Base-by-base conservation (phyloP, 1,140 invertebrate species). In the Parapsyche elsis region DNA sequence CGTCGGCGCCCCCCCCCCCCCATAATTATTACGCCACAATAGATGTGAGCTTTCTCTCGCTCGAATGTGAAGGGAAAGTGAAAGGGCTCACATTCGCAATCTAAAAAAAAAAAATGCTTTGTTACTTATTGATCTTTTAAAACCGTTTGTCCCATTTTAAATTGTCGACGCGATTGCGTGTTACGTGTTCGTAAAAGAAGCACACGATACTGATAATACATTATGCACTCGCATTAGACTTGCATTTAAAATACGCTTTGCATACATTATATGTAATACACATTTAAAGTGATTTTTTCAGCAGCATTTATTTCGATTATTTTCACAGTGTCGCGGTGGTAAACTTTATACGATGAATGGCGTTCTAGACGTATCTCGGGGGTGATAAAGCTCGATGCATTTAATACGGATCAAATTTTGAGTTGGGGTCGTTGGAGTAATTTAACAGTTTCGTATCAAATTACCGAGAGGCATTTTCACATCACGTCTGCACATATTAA, bases 51-150 rank as follows among this genome's bases (percentile, higher is more conserved):
- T 67, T 67, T 67, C 64, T 67, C 64, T 67, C 14, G 23, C 64
- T 21, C 24, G 24, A 67, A 67, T 67, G 64, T 67, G 64, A 67
- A 67, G 64, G 64, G 64, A 67, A 67, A 67, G 64, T 67, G 64
- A 67, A 67, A 67, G 64, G 64, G 64, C 64, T 67, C 30, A 38
- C 30, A 38, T 38, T 38, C 30, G 30, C 7, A 38, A 38, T 38
- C 30, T 38, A n/a, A n/a, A n/a, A n/a, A n/a, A n/a, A 46, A 46
- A 46, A 46, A 46, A 46, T 16, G 21, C 30, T 21, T 61, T 61
- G 57, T 61, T 61, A 61, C 19, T 61, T 61, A 9, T 61, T 19
- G 49, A 19, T 19, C 21, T 16, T 61, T 9, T 19, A 19, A 19
- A 61, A 21, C 19, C n/a, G 16, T 9, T 61, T n/a, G 5, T 61